A percentile compares a stretch with the other conserved stretches of the same genome.
These are phyloP conservation scores for Coenobita brevimanus DNA, from an alignment of 1,140 invertebrate genomes.

Conservation along the genomic window DNA sequence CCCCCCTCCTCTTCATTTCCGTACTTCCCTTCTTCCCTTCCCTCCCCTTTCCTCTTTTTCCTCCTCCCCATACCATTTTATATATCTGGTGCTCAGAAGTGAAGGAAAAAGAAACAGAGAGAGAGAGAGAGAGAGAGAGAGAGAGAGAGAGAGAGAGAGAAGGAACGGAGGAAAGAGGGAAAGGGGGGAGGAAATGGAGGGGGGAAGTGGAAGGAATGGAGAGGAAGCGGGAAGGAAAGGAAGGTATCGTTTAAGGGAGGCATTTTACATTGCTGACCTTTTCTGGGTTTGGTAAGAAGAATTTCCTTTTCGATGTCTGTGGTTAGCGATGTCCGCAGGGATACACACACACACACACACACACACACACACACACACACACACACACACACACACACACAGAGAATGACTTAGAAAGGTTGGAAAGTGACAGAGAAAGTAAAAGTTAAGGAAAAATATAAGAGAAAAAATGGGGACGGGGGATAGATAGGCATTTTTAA, in stretches of 20 bases:
- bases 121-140: not conserved
- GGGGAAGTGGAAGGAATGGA: not conserved
- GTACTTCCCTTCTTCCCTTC: not conserved
- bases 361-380: too few relatives aligned
- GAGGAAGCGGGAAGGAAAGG: not conserved
- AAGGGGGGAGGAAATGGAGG: not conserved
- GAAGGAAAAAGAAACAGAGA: slow-evolving; percentile 14
- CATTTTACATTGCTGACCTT: not conserved
- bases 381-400: too few relatives aligned
- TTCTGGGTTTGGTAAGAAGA: not conserved
- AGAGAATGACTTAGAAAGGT: too few relatives aligned
- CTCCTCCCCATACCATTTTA: not conserved
- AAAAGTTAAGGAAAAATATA: too few relatives aligned
- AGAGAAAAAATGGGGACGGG: too few relatives aligned
- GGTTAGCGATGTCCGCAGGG: not conserved
- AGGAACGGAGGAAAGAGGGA: not conserved
- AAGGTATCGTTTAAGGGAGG: not conserved
- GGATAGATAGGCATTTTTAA: too few relatives aligned
- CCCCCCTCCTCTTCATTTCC: not conserved
- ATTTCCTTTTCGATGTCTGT: slow-evolving; percentile 15
- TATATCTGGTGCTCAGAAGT: not conserved
- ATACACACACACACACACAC: not conserved
- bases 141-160: slow-evolving; percentile 9
- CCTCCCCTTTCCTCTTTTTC: not conserved
- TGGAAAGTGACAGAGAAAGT: too few relatives aligned